Evolutionary conservation across 2,113 vertebrate genomes (phyloP), one percentile per base, ranked within the genome.

Genomic region (Cyanoramphus novaezelandiae): DNA sequence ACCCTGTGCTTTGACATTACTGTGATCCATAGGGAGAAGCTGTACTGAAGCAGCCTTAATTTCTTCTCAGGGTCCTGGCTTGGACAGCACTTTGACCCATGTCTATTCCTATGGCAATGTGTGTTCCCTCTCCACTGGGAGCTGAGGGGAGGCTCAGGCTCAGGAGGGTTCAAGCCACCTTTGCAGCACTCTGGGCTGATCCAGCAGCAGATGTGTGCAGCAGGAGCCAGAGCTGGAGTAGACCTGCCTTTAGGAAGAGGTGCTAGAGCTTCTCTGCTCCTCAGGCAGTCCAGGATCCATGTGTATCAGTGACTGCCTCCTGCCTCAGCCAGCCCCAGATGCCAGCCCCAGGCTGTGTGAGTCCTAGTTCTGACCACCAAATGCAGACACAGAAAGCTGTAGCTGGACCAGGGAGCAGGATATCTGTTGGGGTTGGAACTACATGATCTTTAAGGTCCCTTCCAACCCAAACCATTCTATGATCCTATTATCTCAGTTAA

Each of bases 71-170:
- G 47, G 20, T 10, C 44, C 33, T 79, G 70, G 3, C n/a, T 41
- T 8, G 64, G 47, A 19, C 47, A 65, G 69, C 9, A 7, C 63
- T 72, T 88, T 64, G 24, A 62, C 11, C 5, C 33, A 43, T 64
- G 33, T 46, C 39, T 7, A 2, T 68, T 50, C 67, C 39, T 41
- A 0, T 44, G 39, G 43, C 2, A 0, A 2, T n/a, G 3, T 39
- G 62, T 63, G 1, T 64, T 82, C n/a, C 43, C 27, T 63, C 86
- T 59, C 67, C 14, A 8, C 28, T 11, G 55, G 24, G 1, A 3
- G 44, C 39, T 39, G 60, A 53, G 43, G 55, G 31, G 31, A 52
- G 14, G 15, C 31, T 93, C 35, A 29, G 59, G 74, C 43, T 93
- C 71, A 35, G 44, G 53, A 62, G n/a, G 33, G 33, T 81, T 83